phyloP scores from a whole-genome alignment of 2,113 vertebrate genomes.

The Sorex fumeus region DNA sequence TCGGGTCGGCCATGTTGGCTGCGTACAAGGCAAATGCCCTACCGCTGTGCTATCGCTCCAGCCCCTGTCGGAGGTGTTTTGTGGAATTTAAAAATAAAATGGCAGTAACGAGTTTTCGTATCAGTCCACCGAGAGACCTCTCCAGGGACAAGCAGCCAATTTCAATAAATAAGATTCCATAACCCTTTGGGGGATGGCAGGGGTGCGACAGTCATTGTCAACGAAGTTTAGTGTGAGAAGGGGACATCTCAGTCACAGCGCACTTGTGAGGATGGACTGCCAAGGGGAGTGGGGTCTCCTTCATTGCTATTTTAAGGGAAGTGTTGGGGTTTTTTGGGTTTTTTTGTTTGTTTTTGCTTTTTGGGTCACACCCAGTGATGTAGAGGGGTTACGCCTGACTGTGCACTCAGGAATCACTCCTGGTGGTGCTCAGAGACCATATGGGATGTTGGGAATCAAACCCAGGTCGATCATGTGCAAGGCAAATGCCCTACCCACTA shows the following conservation, averaged over 20 bases:
- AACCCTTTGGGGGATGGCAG: slow-evolving; percentile 59
- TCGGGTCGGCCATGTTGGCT: too few species aligned
- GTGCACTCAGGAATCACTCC: too few species aligned
- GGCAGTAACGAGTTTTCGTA: slow-evolving; percentile 77
- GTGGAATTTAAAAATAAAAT: slow-evolving; percentile 78
- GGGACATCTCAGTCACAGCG: slow-evolving; percentile 50
- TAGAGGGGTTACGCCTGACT: too few species aligned
- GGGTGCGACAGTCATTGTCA: slow-evolving; percentile 63
- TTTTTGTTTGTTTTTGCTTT: too few species aligned
- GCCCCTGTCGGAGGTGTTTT: slow-evolving; percentile 48
- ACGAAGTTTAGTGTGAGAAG: slow-evolving; percentile 53
- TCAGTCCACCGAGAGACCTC: slow-evolving; percentile 64
- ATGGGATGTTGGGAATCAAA: too few species aligned
- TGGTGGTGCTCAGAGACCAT: too few species aligned
- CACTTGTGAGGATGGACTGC: slow-evolving; percentile 4
- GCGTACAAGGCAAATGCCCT: too few species aligned
- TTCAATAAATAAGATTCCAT: slow-evolving; percentile 79
- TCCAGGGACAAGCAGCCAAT: slow-evolving; percentile 64
- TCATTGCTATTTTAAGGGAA: slow-evolving; percentile 25
- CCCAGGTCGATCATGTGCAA: too few species aligned
- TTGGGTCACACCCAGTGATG: too few species aligned
- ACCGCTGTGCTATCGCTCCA: too few species aligned
- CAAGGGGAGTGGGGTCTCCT: neutral
- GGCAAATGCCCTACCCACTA: too few species aligned
- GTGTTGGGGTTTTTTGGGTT: slow-evolving; percentile 25